These are phyloP conservation scores for Hydra vulgaris DNA, from an alignment of 30 jellyfish, hydroid and myxozoan species.

Conservation along the genomic window DNA sequence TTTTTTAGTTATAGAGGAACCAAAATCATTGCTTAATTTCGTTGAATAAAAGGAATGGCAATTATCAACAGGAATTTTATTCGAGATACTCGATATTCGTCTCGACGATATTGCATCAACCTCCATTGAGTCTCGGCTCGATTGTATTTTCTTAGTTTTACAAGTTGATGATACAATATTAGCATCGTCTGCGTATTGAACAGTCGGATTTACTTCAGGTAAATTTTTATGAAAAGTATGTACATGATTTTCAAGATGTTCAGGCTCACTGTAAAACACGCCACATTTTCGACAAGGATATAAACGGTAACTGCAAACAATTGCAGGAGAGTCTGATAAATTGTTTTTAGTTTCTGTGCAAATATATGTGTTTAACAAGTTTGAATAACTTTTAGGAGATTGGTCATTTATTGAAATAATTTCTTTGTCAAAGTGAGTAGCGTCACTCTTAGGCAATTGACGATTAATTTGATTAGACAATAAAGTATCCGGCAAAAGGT, in stretches of 20 bases:
- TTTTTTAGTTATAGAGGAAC: not conserved
- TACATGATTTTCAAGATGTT: not conserved
- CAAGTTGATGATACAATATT: not conserved
- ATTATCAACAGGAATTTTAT: too few relatives aligned
- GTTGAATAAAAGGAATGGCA: not conserved
- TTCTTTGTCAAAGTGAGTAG: too few relatives aligned
- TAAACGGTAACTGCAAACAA: not conserved
- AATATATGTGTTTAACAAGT: too few relatives aligned
- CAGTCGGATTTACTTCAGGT: not conserved
- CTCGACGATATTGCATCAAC: not conserved
- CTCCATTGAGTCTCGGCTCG: not conserved
- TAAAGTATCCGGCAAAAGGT: too few relatives aligned
- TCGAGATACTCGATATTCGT: not conserved
- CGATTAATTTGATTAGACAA: too few relatives aligned
- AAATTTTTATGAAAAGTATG: not conserved
- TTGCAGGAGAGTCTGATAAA: not conserved
- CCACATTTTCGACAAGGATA: not conserved
- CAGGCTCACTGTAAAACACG: not conserved
- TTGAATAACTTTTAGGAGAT: not conserved
- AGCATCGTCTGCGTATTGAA: not conserved
- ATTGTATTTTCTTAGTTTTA: not conserved
- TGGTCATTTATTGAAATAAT: too few relatives aligned
- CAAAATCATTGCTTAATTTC: not conserved
- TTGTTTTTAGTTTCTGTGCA: not conserved
- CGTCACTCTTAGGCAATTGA: too few relatives aligned